Base-by-base conservation (phyloP, 2,113 vertebrate species). In the Cercopithecus mona region DNA sequence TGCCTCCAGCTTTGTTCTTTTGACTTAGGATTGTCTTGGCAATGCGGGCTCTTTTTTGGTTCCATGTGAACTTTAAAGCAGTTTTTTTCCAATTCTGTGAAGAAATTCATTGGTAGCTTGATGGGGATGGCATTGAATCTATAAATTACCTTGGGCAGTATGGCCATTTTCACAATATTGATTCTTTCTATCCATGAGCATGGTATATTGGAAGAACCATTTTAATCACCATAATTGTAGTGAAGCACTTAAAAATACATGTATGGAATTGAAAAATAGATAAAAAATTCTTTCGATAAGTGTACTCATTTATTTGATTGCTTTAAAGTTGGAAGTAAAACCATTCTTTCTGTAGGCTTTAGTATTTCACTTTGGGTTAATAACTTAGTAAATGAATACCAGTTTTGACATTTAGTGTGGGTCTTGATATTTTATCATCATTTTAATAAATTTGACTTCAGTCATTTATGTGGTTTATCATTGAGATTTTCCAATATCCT, bases 221-320 rank as follows among this genome's bases (percentile, higher is more conserved):
- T 98, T 98, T 84, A 95, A 48, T 97, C 84, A 96, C 80, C 93
- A 45, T 87, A 95, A 94, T 97, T 84, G 6, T 94, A 13, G 52
- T 93, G 78, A 85, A 50, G 48, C 50, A 80, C 61, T 96, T 93
- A 57, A 86, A 95, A 97, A 91, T 95, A 8, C 30, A 72, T 64
- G 11, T 78, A 59, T 95, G 40, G 43, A 43, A 86, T 94, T n/a
- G 48, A 79, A 93, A 93, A 97, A 85, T 50, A 64, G 48, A 91
- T 93, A 45, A 27, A 75, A 66, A 88, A 66, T 52, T 64, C 13
- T 4, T 93, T 90, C 16, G 70, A 48, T 90, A 96, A 95, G 88
- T 75, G 4, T 14, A 85, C 25, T 90, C 38, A 70, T 17, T 97
- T 81, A 90, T 84, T 92, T 86, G 78, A 48, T 96, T 94, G 78